phyloP scores from a whole-genome alignment of 2,113 vertebrate genomes.

The human region DNA sequence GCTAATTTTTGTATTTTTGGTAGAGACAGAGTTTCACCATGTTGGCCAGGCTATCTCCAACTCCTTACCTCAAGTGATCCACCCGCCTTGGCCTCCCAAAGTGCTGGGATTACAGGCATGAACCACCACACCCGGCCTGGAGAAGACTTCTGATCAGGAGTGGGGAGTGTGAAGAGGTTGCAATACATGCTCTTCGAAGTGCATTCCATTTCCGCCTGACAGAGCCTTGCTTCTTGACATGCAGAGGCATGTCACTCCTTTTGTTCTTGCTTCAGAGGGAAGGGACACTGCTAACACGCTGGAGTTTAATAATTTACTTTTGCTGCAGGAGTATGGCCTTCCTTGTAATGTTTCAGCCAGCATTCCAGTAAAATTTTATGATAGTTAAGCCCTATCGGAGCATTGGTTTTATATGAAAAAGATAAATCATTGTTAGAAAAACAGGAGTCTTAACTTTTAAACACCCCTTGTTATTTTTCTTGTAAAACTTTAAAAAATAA shows the following conservation, averaged over 20 bases:
- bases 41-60: too few species aligned
- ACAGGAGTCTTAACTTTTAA: neutral
- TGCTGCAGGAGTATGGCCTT: neutral
- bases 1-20: too few species aligned
- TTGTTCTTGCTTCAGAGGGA: neutral
- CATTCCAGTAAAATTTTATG: neutral
- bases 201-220: rapidly evolving
- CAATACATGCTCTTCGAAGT: rapidly evolving
- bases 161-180: neutral
- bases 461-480: slow-evolving; percentile 26
- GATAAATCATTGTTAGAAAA: slow-evolving; percentile 41
- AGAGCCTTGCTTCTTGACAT: neutral
- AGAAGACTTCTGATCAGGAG: neutral
- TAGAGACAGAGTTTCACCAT: too few species aligned
- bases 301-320: neutral
- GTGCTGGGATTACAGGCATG: too few species aligned
- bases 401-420: slow-evolving; percentile 49
- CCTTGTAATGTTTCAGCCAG: neutral
- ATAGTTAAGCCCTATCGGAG: neutral
- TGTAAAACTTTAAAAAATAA: slow-evolving; percentile 12
- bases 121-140: too few species aligned
- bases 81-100: too few species aligned
- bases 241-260: rapidly evolving
- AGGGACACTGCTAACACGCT: neutral
- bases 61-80: too few species aligned